Percentiles rank a stretch among this genome's conserved stretches.
phyloP scores from a whole-genome alignment of 2,888 invertebrate species.

The Microctonus brassicae region DNA sequence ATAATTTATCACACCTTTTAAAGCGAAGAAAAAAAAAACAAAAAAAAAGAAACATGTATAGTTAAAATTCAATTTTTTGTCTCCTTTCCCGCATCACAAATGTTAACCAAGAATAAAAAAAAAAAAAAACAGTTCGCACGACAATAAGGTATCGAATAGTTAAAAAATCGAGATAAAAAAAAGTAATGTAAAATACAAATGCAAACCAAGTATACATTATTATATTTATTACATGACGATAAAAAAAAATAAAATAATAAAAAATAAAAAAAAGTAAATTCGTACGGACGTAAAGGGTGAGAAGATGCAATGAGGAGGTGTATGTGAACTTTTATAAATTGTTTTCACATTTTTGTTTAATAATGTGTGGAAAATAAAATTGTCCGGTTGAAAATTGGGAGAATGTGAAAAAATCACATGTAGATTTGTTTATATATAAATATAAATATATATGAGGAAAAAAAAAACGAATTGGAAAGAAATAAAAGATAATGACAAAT shows the following conservation, averaged over 20 bases:
- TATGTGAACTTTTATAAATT: constrained; percentile 25
- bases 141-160: constrained; percentile 70
- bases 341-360: constrained; percentile 20
- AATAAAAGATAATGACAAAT: constrained; percentile 31
- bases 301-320: constrained; percentile 33
- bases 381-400: constrained; percentile 17
- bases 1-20: neutral
- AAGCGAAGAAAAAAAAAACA: neutral
- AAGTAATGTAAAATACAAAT: constrained; percentile 68
- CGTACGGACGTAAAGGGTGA: constrained; percentile 49
- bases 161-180: constrained; percentile 58
- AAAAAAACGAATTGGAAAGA: constrained; percentile 22
- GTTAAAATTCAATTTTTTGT: constrained; percentile 22
- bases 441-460: constrained; percentile 18
- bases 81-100: constrained; percentile 35
- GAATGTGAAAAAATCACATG: constrained; percentile 26
- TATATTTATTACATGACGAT: constrained; percentile 67
- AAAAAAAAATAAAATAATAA: constrained; percentile 39
- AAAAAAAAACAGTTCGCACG: constrained; percentile 67
- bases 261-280: constrained; percentile 40
- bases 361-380: constrained; percentile 19
- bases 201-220: constrained; percentile 67
- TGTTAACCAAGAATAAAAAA: constrained; percentile 48
- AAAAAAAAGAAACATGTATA: neutral
- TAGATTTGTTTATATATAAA: neutral